Evolutionary conservation across 2,113 vertebrate species (phyloP), one percentile per base, ranked within the genome.

Genomic region (Muscicapa adusta): DNA sequence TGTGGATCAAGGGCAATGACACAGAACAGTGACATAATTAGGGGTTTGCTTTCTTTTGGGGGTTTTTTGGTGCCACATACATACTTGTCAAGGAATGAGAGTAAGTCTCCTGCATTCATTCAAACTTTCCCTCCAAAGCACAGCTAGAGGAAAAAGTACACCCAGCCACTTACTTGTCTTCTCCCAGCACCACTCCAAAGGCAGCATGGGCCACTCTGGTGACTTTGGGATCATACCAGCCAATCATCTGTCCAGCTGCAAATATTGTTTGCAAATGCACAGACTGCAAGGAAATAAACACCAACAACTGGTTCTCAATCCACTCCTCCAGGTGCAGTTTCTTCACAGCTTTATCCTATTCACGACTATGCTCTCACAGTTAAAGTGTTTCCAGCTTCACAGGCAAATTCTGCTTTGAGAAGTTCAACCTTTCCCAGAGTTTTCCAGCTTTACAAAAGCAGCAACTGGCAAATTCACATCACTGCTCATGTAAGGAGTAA

Each of bases 101-200:
- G 25, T 7, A 84, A 36, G 24, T 65, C 33, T 45, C 45, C 50
- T 60, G 34, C 51, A 28, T 24, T 74, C 45, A 62, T 31, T 54
- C 65, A 36, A 28, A 34, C 38, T 42, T 33, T 36, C 53, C 72
- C 70, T 79, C 42, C 31, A 83, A 71, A 34, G 50, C 26, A 66
- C 14, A 42, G 3, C n/a, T 0, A 63, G 29, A 82, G 16, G 7
- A 34, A 63, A 61, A 77, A 60, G 9, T 15, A 22, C 8, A 85
- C 7, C 38, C 71, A n/a, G 34, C 72, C 34, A 98, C 99, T 98
- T 97, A 99, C 99, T 99, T 99, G 98, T 99, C 99, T 94, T 99
- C 99, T 40, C 99, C 99, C 36, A 99, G 97, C 74, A 99, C 99
- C 91, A 99, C 99, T 60, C 99, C 99, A 3, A 99, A 99, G 0